Evolutionary conservation across 2,113 vertebrate genomes (phyloP).

Genomic region (Dasypus novemcinctus): DNA sequence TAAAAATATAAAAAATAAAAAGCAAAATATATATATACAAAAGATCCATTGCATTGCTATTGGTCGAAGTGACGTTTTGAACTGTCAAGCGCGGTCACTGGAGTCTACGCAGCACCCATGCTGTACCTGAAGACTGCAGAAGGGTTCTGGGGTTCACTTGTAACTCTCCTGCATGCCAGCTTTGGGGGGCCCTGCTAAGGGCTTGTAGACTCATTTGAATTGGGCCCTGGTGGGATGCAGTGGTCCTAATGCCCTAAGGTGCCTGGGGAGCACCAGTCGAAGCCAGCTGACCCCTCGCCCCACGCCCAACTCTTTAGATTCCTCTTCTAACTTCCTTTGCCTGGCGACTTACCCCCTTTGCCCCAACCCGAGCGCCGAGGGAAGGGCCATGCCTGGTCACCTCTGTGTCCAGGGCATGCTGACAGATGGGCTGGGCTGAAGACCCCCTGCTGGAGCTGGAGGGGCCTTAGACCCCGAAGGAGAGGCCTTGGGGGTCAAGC

Average conservation of each 20-base stretch:
- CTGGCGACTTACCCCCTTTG: accelerated
- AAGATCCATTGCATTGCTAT: too few relatives aligned
- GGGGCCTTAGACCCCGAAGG: background rate
- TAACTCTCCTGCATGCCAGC: background rate
- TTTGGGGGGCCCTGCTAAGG: background rate
- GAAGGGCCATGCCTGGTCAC: background rate
- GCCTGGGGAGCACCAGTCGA: background rate
- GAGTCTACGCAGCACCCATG: background rate
- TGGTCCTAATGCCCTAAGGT: accelerated
- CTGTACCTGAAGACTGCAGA: too few relatives aligned
- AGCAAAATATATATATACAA: background rate
- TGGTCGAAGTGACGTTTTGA: accelerated
- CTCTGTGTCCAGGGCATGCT: background rate
- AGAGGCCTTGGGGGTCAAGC: accelerated
- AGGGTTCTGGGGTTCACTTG: background rate
- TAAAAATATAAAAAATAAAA: too few relatives aligned
- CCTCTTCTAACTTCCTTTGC: background rate
- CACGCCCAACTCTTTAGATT: too few relatives aligned
- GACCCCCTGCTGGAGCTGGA: too few relatives aligned
- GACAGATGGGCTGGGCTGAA: too few relatives aligned
- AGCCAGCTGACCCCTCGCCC: accelerated
- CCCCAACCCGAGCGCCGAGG: accelerated
- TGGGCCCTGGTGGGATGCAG: background rate
- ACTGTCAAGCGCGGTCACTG: accelerated
- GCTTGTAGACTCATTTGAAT: background rate